Conservation (phyloP, 1,140 invertebrate species). For the Leptopilina boulardi region DNA sequence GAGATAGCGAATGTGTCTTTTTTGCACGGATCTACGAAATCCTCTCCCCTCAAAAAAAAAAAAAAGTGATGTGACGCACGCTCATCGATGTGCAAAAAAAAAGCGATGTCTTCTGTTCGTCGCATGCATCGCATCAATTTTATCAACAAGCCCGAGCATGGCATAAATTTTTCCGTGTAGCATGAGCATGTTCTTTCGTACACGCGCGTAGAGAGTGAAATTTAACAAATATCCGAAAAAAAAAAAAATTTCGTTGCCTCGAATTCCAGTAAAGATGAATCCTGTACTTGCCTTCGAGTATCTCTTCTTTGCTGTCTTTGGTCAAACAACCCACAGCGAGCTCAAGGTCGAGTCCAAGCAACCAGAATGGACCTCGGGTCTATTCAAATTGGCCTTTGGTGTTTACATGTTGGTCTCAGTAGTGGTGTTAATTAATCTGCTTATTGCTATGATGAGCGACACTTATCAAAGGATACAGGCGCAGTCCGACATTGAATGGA, state of each 20-base stretch:
- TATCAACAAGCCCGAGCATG: constrained; percentile 65
- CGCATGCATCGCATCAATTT: constrained; percentile 58
- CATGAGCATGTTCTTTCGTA: constrained; percentile 73
- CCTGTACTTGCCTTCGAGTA: constrained; percentile 95
- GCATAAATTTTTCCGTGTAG: constrained; percentile 58
- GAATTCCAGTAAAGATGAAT: constrained; percentile 85
- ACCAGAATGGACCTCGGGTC: constrained; percentile 86
- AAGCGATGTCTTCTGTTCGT: constrained; percentile 47
- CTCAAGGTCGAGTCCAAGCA: constrained; percentile 81
- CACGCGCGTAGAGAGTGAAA: constrained; percentile 68
- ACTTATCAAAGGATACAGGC: constrained; percentile 99
- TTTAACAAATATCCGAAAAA: constrained; percentile 58
- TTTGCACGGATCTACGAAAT: constrained; percentile 50
- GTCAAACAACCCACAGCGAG: constrained; percentile 93
- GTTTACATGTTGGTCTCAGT: constrained; percentile 98
- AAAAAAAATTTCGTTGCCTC: constrained; percentile 60
- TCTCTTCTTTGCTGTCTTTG: constrained; percentile 98
- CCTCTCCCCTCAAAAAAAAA: too few species aligned
- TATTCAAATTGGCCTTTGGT: constrained; percentile 93
- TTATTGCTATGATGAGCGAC: constrained; percentile 99
- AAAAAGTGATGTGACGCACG: constrained; percentile 18
- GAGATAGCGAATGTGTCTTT: constrained; percentile 48
- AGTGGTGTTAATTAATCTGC: constrained; percentile 97
- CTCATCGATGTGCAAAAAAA: constrained; percentile 38
- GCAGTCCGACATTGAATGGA: constrained; percentile 99